Evolutionary conservation across 1,140 invertebrate genomes (phyloP), one percentile per base, ranked within the genome.

Genomic region (Diachasmimorpha longicaudata): DNA sequence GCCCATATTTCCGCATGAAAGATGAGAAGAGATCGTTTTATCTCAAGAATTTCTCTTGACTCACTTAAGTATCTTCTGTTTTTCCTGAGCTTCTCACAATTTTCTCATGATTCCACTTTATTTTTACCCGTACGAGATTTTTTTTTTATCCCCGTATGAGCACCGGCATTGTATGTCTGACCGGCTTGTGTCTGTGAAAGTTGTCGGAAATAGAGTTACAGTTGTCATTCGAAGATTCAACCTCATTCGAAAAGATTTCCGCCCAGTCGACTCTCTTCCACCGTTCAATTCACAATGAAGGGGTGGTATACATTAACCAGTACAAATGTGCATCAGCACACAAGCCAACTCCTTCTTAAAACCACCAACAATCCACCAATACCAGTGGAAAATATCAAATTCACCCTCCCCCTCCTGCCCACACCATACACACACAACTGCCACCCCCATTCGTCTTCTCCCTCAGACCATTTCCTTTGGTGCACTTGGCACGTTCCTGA

Each of bases 401-500:
- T 14, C 46, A 25, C 36, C n/a, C 31, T 8, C 66, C 19, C 70
- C 16, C 69, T 16, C 23, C 25, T 5, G 13, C 13, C 63, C n/a
- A n/a, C n/a, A n/a, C n/a, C n/a, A n/a, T n/a, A n/a, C n/a, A n/a
- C n/a, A n/a, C n/a, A n/a, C n/a, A n/a, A n/a, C 25, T 42, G 1
- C 70, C 58, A 13, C 23, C 58, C 9, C 1, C 70, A 13, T 70
- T 68, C 67, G 44, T 75, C 66, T 75, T 55, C 21, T 68, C 72
- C 19, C 39, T 44, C 42, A 42, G 46, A 21, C 63, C 44, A 69
- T 69, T 69, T 75, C 66, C 72, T 75, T 69, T 48, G 44, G 42
- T 23, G 46, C 31, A 75, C 66, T 75, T 75, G 73, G 73, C 73
- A 75, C 73, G 67, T 70, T 69, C 19, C 42, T 25, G 67, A 69